A percentile compares a stretch with the other conserved stretches of the same genome.
Evolutionary conservation across 2,113 vertebrate genomes (phyloP).

Genomic region (Accipiter virgatus): DNA sequence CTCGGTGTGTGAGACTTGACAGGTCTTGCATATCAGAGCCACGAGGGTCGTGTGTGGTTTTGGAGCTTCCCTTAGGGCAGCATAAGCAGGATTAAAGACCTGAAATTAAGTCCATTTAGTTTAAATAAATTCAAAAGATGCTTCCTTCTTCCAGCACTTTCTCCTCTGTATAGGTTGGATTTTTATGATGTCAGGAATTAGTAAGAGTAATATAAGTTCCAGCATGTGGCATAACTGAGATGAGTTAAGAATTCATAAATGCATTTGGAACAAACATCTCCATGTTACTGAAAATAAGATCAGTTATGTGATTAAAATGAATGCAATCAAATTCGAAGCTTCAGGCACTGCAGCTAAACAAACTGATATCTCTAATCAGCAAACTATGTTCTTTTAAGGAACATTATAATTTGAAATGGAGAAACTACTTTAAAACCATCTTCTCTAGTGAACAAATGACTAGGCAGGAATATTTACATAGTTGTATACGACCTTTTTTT

Average conservation of each 20-base stretch:
- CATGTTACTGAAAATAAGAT: slow-evolving; percentile 50
- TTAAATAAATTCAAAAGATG: background rate
- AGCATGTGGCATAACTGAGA: background rate
- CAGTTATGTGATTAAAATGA: slow-evolving; percentile 60
- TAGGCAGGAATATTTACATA: background rate
- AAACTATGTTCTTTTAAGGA: slow-evolving; percentile 47
- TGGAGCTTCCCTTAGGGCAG: background rate
- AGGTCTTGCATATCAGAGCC: background rate
- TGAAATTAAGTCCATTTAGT: background rate
- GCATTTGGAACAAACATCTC: slow-evolving; percentile 44
- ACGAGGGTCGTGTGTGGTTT: background rate
- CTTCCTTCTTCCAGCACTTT: background rate
- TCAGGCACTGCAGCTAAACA: slow-evolving; percentile 48
- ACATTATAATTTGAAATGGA: slow-evolving; percentile 49
- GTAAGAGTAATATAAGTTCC: background rate
- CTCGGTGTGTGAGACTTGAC: background rate
- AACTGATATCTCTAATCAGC: slow-evolving; percentile 38
- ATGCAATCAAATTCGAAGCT: slow-evolving; percentile 40
- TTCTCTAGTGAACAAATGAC: background rate
- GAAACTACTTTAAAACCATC: slow-evolving; percentile 27
- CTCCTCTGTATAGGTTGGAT: background rate
- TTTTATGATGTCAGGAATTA: background rate
- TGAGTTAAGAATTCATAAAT: slow-evolving; percentile 29
- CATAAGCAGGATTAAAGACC: background rate
- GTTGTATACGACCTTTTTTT: background rate